Evolutionary conservation across 2,797 vertebrate species (phyloP).

Genomic region (Botia kubotai): DNA sequence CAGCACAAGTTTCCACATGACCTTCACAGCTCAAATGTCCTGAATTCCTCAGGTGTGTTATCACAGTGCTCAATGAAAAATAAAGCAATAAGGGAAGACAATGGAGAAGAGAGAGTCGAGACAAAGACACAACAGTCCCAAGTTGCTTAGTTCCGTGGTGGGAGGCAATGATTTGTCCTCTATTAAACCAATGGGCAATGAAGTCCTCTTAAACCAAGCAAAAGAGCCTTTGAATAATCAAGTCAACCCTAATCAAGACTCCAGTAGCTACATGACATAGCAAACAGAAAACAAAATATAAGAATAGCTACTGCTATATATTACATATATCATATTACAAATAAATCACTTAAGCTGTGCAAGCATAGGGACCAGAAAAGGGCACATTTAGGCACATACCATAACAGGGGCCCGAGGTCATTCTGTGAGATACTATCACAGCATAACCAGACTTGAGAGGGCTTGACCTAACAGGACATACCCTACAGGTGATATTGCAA

Average conservation of each 20-base stretch:
- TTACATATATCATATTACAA: neutral
- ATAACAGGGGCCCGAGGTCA: neutral
- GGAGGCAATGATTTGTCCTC: constrained; percentile 16
- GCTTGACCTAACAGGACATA: constrained; percentile 1
- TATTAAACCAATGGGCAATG: too few relatives aligned
- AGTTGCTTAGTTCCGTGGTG: constrained; percentile 37
- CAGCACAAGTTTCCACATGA: constrained; percentile 65
- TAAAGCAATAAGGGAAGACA: constrained; percentile 59
- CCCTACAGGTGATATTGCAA: neutral
- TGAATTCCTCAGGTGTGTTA: constrained; percentile 72
- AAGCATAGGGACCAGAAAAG: neutral
- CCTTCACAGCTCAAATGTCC: constrained; percentile 62
- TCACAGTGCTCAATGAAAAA: constrained; percentile 53
- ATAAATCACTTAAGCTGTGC: neutral
- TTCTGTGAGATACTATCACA: constrained; percentile 10
- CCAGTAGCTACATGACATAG: neutral
- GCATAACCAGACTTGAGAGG: constrained; percentile 40
- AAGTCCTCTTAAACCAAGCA: neutral
- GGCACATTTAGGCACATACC: constrained; percentile 22
- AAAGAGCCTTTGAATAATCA: neutral
- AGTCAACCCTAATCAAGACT: neutral
- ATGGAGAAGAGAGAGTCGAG: constrained; percentile 41
- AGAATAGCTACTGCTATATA: too few relatives aligned
- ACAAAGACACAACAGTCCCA: constrained; percentile 68
- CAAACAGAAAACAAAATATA: neutral